Percentiles rank a stretch among this genome's conserved stretches.
phyloP scores from a whole-genome alignment of 2,113 vertebrate species.

The Cottus gobio region DNA sequence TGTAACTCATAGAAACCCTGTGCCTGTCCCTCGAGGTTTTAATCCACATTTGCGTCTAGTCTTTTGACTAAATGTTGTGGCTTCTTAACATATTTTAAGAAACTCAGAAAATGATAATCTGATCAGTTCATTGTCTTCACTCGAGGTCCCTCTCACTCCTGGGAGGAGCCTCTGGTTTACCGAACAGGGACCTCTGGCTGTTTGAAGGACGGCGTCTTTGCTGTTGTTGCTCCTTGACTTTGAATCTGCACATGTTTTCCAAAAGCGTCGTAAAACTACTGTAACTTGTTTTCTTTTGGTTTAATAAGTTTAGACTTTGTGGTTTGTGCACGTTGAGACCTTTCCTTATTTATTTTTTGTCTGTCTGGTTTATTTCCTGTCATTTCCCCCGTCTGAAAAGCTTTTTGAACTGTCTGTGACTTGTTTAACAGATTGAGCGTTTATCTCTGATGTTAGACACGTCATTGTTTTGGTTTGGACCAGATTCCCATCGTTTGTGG shows the following conservation, averaged over 20 bases:
- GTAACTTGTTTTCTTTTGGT: neutral
- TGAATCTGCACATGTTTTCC: neutral
- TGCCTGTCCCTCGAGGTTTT: no score
- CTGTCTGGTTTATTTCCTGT: conserved; percentile 19
- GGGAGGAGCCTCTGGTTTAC: neutral
- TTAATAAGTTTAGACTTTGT: neutral
- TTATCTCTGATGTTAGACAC: neutral
- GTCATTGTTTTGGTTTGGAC: neutral
- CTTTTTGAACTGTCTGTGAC: neutral
- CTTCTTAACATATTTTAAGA: no score
- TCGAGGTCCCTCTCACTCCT: neutral
- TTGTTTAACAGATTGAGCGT: neutral
- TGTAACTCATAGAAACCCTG: neutral
- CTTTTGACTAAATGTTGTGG: no score
- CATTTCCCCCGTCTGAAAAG: neutral
- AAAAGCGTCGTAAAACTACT: neutral
- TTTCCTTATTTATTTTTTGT: neutral
- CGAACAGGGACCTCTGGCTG: neutral
- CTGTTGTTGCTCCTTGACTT: neutral
- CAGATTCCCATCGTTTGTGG: conserved; percentile 8
- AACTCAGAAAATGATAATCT: neutral
- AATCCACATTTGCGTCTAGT: no score
- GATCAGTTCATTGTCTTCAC: neutral
- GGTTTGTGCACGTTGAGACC: neutral
- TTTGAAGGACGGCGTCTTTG: neutral